phyloP scores from a whole-genome alignment of 2,888 invertebrate genomes.

The Lithophane semibrunnea region DNA sequence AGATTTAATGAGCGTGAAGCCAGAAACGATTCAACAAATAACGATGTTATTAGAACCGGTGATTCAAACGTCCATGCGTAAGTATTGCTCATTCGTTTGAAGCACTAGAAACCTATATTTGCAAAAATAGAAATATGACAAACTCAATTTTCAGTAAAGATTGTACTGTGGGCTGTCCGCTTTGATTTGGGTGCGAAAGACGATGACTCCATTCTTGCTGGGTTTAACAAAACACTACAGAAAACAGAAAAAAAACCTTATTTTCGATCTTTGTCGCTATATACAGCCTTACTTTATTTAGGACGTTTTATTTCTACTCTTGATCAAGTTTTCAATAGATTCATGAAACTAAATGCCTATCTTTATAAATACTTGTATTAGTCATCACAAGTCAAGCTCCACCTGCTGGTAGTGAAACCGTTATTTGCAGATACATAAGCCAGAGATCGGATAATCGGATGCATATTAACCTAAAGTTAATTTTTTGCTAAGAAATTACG shows the following conservation, averaged over 20 bases:
- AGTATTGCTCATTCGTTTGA: slow-evolving; percentile 40
- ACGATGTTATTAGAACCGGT: slow-evolving; percentile 35
- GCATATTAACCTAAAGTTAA: no score
- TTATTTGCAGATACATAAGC: slow-evolving; percentile 9
- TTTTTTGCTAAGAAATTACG: no score
- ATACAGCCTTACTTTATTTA: not conserved
- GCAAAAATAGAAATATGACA: slow-evolving; percentile 57
- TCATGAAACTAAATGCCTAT: slow-evolving; percentile 6
- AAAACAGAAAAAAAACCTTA: not conserved
- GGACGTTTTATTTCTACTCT: not conserved
- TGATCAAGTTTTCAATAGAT: not conserved
- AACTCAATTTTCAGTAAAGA: slow-evolving; percentile 31
- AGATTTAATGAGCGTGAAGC: slow-evolving; percentile 30
- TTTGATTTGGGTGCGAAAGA: not conserved
- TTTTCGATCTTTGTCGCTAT: not conserved
- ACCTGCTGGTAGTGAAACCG: slow-evolving; percentile 22
- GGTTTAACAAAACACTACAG: not conserved
- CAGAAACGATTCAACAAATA: slow-evolving; percentile 43
- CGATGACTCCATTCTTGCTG: not conserved
- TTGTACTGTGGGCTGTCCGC: not conserved
- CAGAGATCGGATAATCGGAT: no score
- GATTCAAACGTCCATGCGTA: slow-evolving; percentile 44
- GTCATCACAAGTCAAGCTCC: slow-evolving; percentile 30
- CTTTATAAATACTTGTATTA: slow-evolving; percentile 41
- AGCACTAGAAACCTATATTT: slow-evolving; percentile 58